Conservation (phyloP, 2,113 vertebrate genomes). For the Limnothrissa miodon region DNA sequence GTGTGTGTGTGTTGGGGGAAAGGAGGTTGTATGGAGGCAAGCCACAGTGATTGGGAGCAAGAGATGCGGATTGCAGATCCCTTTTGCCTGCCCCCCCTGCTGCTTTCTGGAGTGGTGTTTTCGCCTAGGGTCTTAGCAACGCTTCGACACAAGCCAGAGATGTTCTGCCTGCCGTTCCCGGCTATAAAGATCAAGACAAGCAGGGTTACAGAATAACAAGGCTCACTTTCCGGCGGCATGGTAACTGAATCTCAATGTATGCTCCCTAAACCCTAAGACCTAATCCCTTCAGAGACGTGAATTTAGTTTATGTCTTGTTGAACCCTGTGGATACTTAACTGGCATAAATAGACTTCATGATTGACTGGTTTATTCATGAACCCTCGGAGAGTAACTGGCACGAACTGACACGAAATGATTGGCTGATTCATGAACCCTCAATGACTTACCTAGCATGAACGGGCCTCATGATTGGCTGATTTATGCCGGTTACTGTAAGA, state of each 20-base stretch:
- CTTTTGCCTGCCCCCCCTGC: background rate
- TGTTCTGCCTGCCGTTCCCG: background rate
- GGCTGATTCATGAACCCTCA: too few relatives aligned
- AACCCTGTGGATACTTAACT: too few relatives aligned
- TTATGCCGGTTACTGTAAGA: background rate
- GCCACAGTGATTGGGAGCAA: background rate
- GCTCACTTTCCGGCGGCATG: background rate
- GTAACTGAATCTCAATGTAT: too few relatives aligned
- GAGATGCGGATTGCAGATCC: background rate
- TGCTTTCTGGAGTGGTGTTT: background rate
- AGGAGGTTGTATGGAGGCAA: background rate
- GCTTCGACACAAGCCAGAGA: background rate
- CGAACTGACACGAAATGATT: too few relatives aligned
- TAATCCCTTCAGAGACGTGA: too few relatives aligned
- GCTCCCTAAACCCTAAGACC: too few relatives aligned
- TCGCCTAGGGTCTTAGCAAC: conserved; percentile 8
- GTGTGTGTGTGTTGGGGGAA: background rate
- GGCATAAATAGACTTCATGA: too few relatives aligned
- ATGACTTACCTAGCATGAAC: too few relatives aligned
- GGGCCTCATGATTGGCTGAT: background rate
- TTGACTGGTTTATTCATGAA: background rate
- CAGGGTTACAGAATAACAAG: background rate
- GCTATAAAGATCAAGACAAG: background rate
- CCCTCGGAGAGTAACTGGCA: too few relatives aligned
- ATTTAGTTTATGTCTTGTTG: too few relatives aligned